Base-by-base conservation (phyloP, 2,797 vertebrate species). In the Eulemur albifrons region DNA sequence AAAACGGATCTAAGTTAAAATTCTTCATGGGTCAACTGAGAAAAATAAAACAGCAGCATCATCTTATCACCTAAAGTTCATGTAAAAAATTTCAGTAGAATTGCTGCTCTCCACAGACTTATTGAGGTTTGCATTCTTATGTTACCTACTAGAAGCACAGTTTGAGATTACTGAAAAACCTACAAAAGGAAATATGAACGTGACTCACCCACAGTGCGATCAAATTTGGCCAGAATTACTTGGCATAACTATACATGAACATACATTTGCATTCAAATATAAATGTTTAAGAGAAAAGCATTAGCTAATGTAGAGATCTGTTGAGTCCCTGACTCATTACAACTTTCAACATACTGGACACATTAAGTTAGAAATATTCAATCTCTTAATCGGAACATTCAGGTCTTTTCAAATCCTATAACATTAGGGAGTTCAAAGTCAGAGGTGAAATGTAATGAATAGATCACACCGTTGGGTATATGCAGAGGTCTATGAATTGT, bases 391-490 rank as follows among this genome's bases (percentile, higher is more conserved):
- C 21, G 23, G 52, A 96, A 93, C 75, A 79, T 75, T 93, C 45
- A 70, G 65, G 43, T 87, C 40, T 82, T 96, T n/a, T 95, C 95
- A 97, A 96, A 67, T 35, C 32, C 63, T 92, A 65, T 70, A 97
- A 96, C 88, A n/a, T 14, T 23, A 92, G 75, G 27, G 88, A 98
- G 94, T 89, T 73, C 59, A 45, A 15, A 96, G 65, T 67, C 86
- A 90, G 35, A 76, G 12, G 65, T 85, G 93, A 82, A 94, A 88
- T n/a, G 52, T 83, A 95, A 95, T 79, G 70, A 48, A 69, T 67
- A 97, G 96, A 25, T 65, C 3, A 61, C n/a, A 90, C 79, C 63
- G 0, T 4, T 54, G 88, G 63, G 81, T 79, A 63, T 25, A 85
- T 1, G n/a, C 35, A 88, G 57, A 90, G 35, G 90, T 93, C 77